Base-by-base conservation (phyloP, 2,888 invertebrate genomes). In the Drosophila ezoana region DNA sequence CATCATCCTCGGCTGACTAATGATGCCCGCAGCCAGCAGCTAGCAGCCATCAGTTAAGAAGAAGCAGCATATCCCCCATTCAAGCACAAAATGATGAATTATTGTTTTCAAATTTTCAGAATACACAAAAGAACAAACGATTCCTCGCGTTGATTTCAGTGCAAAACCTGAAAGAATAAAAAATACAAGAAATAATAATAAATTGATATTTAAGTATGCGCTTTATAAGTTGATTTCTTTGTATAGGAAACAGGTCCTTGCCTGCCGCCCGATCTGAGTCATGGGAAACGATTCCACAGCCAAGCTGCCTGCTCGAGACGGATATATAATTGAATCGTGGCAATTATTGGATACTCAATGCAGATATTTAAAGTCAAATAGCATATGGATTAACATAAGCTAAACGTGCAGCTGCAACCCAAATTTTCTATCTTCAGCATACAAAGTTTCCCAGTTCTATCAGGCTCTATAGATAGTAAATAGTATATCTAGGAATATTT, bases 131-230 rank as follows among this genome's bases (percentile, higher is more conserved):
- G 37, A 33, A 41, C 52, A 20, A 53, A 40, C 35, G 47, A 48
- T 37, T 20, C 20, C 44, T 43, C 6, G 45, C 32, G 16, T 40
- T 40, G 40, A 40, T 16, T 40, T 16, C 10, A 40, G 16, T 41
- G 13, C 33, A 16, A 23, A 38, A 16, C 11, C 20, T 2, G n/a
- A 23, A 40, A 43, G 35, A 43, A 45, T 40, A 32, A 23, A 33
- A 6, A 6, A 16, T 8, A 23, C 9, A 44, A n/a, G n/a, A 45
- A 14, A 45, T 6, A 44, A 44, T 81, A 72, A 79, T 81, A 82
- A 85, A 81, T 81, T 82, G 81, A 57, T 76, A 69, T 82, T 79
- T 85, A 82, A 81, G 65, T 71, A 81, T 72, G 66, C 67, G 63
- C 67, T 72, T 70, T 75, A 72, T 45, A 53, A 62, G 53, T 73